Conservation (phyloP, 2,113 vertebrate genomes). For the Micromys minutus region DNA sequence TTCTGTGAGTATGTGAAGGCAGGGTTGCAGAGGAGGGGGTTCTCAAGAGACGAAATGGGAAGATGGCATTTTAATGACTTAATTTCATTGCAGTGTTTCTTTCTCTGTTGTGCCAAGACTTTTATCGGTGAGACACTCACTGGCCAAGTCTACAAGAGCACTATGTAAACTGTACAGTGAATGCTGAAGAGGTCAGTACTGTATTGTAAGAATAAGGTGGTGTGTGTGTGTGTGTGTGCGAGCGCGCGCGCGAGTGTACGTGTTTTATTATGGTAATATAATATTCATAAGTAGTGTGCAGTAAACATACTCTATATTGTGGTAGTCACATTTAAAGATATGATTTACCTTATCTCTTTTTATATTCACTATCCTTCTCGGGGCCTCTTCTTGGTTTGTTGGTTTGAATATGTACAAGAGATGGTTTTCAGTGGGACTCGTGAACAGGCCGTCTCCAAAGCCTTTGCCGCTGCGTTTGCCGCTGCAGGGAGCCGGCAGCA, state of each 20-base stretch:
- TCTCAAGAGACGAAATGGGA: background rate
- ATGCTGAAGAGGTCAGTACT: background rate
- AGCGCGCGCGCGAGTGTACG: too few relatives aligned
- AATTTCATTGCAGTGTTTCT: background rate
- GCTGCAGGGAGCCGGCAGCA: background rate
- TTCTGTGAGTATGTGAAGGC: background rate
- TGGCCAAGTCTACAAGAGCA: background rate
- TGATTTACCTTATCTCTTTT: background rate
- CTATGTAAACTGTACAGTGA: background rate
- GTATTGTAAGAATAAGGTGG: background rate
- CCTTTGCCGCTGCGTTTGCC: background rate
- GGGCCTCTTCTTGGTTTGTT: background rate
- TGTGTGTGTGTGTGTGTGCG: background rate
- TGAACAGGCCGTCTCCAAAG: background rate
- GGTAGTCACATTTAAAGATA: background rate
- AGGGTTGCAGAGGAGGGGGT: background rate
- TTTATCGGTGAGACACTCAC: background rate
- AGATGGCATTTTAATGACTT: conserved; percentile 4
- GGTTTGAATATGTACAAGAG: background rate
- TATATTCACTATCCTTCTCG: background rate
- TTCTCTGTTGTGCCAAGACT: background rate
- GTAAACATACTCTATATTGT: background rate
- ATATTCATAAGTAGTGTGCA: background rate
- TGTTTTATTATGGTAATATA: background rate
- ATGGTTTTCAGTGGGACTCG: background rate